Conservation (phyloP, 2,797 vertebrate species). For the Cyprinodon diabolis region DNA sequence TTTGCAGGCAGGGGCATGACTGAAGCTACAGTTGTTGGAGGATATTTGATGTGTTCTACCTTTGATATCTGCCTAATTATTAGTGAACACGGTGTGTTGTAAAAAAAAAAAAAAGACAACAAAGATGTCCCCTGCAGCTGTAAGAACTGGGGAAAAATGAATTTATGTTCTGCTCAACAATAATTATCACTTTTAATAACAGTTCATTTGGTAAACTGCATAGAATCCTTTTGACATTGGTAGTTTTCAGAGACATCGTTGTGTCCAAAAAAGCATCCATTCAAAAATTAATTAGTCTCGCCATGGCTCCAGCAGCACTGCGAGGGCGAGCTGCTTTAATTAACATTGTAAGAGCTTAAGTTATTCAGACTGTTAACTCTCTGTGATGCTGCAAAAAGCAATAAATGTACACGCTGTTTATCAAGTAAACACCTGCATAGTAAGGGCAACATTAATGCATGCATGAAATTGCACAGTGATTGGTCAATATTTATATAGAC, state of each 20-base stretch:
- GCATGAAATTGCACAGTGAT: slow-evolving; percentile 18
- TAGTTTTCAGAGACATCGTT: slow-evolving; percentile 60
- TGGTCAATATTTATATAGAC: not conserved
- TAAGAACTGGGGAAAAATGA: slow-evolving; percentile 36
- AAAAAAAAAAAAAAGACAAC: slow-evolving; percentile 17
- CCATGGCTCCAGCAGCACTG: slow-evolving; percentile 56
- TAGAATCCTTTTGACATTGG: slow-evolving; percentile 61
- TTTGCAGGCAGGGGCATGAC: slow-evolving; percentile 25
- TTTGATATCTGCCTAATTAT: slow-evolving; percentile 30
- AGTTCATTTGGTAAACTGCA: slow-evolving; percentile 41
- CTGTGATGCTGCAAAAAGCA: slow-evolving; percentile 61
- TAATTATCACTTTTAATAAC: slow-evolving; percentile 50
- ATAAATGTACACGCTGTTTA: slow-evolving; percentile 63
- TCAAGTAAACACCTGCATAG: slow-evolving; percentile 14
- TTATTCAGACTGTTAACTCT: slow-evolving; percentile 75
- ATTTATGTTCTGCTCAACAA: slow-evolving; percentile 33
- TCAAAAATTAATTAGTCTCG: slow-evolving; percentile 76
- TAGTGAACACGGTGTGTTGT: slow-evolving; percentile 11
- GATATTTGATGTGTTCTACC: slow-evolving; percentile 21
- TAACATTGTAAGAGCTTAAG: slow-evolving; percentile 69
- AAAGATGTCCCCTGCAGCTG: slow-evolving; percentile 28
- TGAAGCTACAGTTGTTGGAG: slow-evolving; percentile 14
- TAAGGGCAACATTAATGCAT: slow-evolving; percentile 6
- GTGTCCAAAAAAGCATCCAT: slow-evolving; percentile 64
- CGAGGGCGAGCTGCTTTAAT: slow-evolving; percentile 76